A percentile compares a stretch with the other conserved stretches of the same genome.
These are phyloP conservation scores for Drosophila antonietae DNA, from an alignment of 2,888 invertebrate genomes.

Conservation along the genomic window DNA sequence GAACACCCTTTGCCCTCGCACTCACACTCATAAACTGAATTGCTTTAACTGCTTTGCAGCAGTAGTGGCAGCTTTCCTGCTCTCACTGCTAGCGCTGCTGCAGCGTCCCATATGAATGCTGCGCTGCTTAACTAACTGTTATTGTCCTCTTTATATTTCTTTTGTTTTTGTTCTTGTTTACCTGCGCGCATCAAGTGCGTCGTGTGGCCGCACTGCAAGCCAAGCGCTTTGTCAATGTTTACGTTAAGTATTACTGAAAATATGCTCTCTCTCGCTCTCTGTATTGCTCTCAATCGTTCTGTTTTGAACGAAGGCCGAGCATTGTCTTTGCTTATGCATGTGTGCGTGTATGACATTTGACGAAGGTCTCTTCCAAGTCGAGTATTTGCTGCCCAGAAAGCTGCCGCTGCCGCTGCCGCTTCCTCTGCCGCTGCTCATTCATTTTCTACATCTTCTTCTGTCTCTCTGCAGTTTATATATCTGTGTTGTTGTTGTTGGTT, in stretches of 20 bases:
- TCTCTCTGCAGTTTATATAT: not conserved
- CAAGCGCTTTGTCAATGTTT: slow-evolving; percentile 65
- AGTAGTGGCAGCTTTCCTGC: not conserved
- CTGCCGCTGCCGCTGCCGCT: slow-evolving; percentile 5
- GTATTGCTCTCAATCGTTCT: slow-evolving; percentile 9
- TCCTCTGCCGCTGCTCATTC: not conserved
- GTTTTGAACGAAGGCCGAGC: slow-evolving; percentile 57
- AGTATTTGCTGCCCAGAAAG: slow-evolving; percentile 34
- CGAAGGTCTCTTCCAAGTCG: slow-evolving; percentile 41
- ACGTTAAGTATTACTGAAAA: slow-evolving; percentile 44
- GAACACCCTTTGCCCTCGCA: slow-evolving; percentile 13
- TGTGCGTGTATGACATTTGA: slow-evolving; percentile 37
- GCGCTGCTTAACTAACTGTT: slow-evolving; percentile 42
- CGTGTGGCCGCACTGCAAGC: slow-evolving; percentile 26
- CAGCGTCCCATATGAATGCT: slow-evolving; percentile 5
- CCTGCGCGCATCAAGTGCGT: slow-evolving; percentile 29
- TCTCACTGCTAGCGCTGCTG: slow-evolving; percentile 27
- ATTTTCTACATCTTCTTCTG: slow-evolving; percentile 1
- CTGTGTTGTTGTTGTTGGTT: slow-evolving; percentile 6
- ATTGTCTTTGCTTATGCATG: slow-evolving; percentile 2
- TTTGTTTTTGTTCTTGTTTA: slow-evolving; percentile 47
- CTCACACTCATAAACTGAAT: not conserved
- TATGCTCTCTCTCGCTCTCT: slow-evolving; percentile 3
- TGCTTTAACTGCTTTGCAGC: slow-evolving; percentile 23
- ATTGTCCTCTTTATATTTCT: slow-evolving; percentile 27